Base-by-base conservation (phyloP, 64 coral and sea anemone genomes). In the Dendrophyllia cribrosa region DNA sequence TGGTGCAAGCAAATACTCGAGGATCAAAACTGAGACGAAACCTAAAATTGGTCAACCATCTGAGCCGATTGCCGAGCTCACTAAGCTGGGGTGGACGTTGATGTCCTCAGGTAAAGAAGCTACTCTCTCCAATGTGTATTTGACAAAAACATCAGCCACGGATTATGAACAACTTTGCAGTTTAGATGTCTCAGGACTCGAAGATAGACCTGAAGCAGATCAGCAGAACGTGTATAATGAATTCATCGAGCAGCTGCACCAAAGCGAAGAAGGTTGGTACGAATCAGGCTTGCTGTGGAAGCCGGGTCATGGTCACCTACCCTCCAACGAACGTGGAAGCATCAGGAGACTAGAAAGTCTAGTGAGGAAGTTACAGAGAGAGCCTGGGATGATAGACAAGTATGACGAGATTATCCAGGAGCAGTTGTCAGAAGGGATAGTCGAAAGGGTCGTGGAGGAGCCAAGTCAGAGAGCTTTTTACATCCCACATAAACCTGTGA, bases 91-190 rank as follows among this genome's bases (percentile, higher is more conserved):
- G 48, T 83, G 79, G 79, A 65, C 58, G 5, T 21, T 65, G 55
- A 83, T 81, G 79, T 63, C 82, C 20, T 51, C 82, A 25, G 82
- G 82, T 15, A 86, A 86, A 19, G 62, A 86, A 86, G 48, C 8
- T 23, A 2, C 5, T 43, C 22, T 22, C 66, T 70, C 66, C 23
- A 70, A 70, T 23, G 66, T 70, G 8, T 64, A 15, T 20, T 64
- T 86, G 56, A 64, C 79, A 61, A n/a, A 61, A 26, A 12, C 59
- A 64, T 83, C 79, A 83, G 58, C 58, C 0, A 43, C 79, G 20
- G 16, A 11, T 63, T 83, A 34, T 83, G 58, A 23, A 64, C 44
- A 86, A 20, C 68, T 49, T 16, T 86, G 82, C 66, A 86, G n/a
- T n/a, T n/a, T n/a, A n/a, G n/a, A n/a, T n/a, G n/a, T n/a, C n/a